A percentile compares a stretch with the other conserved stretches of the same genome.
phyloP scores from a whole-genome alignment of 2,888 invertebrate species.

The Blera fallax region DNA sequence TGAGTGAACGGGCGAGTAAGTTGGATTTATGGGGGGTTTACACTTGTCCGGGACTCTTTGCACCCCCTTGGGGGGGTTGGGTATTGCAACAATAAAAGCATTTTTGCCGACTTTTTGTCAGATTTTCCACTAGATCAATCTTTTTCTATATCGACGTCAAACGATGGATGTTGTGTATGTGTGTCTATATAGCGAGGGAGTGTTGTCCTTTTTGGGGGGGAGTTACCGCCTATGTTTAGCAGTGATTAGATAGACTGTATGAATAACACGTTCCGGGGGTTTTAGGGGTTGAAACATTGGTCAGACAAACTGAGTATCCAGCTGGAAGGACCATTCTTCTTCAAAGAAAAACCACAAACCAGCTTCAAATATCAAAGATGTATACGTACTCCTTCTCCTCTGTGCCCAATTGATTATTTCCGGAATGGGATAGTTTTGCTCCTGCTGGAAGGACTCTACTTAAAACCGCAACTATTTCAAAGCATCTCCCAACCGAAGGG shows the following conservation, averaged over 20 bases:
- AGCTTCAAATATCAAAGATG: conserved; percentile 64
- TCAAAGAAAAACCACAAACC: conserved; percentile 59
- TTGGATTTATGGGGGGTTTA: conserved; percentile 58
- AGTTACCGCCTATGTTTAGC: conserved; percentile 34
- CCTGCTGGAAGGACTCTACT: conserved; percentile 16
- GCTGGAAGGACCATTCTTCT: conserved; percentile 46
- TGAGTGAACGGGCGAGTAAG: conserved; percentile 51
- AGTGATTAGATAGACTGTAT: conserved; percentile 44
- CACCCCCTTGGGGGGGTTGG: background rate
- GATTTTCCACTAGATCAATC: conserved; percentile 73
- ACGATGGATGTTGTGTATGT: background rate
- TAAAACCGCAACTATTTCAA: conserved; percentile 53
- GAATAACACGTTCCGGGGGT: background rate
- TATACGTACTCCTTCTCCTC: background rate
- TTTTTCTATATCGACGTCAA: conserved; percentile 44
- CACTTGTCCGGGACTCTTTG: conserved; percentile 18
- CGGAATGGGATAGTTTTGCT: conserved; percentile 43
- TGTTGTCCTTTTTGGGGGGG: conserved; percentile 22
- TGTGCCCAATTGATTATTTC: conserved; percentile 2
- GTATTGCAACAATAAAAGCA: conserved; percentile 58
- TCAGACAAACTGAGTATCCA: background rate
- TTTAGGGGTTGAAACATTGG: conserved; percentile 41
- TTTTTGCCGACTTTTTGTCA: conserved; percentile 68
- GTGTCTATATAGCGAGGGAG: background rate
- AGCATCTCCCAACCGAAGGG: conserved; percentile 32